Evolutionary conservation across 2,888 invertebrate species (phyloP), one percentile per base, ranked within the genome.

Genomic region (Sphaerophoria taeniata): DNA sequence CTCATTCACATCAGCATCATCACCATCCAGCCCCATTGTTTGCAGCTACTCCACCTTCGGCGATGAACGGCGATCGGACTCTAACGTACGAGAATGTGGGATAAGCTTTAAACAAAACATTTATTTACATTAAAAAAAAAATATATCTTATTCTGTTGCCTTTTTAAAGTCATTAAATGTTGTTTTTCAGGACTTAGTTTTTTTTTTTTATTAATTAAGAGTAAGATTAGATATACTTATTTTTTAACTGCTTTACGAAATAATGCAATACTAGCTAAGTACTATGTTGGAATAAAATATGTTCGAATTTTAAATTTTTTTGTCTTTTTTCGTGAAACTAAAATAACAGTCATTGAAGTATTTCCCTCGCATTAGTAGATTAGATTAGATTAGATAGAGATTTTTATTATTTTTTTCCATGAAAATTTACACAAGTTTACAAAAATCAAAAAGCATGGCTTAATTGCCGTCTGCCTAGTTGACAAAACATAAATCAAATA

Each of bases 81-180:
- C 90, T 91, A 90, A 88, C 91, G 16, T 91, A 91, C 67, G 91
- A 91, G 76, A 91, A 91, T 76, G 91, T 91, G 75, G 91, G 91
- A 82, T 91, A 91, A 90, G 89, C 90, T 24, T 34, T 39, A 4
- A 16, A 36, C 24, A 43, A 24, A 24, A 61, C 33, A 51, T 16
- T 51, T 16, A 11, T 14, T 47, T 34, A 34, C 11, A 53, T 60
- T 60, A 45, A 56, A 7, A 14, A 24, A 49, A 63, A 74, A 65
- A 49, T 45, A 60, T 65, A 79, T 79, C 73, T 79, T 70, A 79
- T 83, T 74, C 33, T 70, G 55, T 74, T 79, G 74, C 60, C 73
- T 70, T 67, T 63, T 69, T 60, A 65, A 36, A 60, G 45, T 53
- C 79, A 79, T 70, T 39, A 45, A 79, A 83, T 83, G 79, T 84